Evolutionary conservation across 2,888 invertebrate species (phyloP).

Genomic region (Latheticus oryzae): DNA sequence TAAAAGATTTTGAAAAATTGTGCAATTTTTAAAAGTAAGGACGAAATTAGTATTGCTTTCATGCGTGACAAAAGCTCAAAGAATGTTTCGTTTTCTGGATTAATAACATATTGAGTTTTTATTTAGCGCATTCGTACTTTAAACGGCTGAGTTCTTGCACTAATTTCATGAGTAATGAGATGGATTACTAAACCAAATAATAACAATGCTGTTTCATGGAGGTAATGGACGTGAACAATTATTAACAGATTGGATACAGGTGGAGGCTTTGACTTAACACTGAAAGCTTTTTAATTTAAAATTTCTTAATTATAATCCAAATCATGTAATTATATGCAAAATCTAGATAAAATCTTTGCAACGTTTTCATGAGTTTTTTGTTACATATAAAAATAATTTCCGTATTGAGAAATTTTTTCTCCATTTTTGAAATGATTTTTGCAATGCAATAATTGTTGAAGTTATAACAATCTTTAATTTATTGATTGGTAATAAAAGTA

Average conservation of each 20-base stretch:
- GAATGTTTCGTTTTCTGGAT: slow-evolving; percentile 13
- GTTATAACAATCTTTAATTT: no score
- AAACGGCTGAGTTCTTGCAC: slow-evolving; percentile 11
- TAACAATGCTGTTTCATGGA: slow-evolving; percentile 4
- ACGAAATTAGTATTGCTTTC: slow-evolving; percentile 6
- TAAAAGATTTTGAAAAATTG: slow-evolving; percentile 11
- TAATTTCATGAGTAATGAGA: slow-evolving; percentile 11
- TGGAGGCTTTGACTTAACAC: slow-evolving; percentile 4
- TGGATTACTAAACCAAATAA: slow-evolving; percentile 19
- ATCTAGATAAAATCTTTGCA: slow-evolving; percentile 2
- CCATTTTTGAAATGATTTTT: no score
- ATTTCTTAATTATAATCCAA: no score
- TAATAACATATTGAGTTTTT: slow-evolving; percentile 15
- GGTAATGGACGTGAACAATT: slow-evolving; percentile 12
- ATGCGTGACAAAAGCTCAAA: slow-evolving; percentile 7
- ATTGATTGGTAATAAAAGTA: no score
- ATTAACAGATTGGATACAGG: slow-evolving; percentile 17
- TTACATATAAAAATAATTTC: no score
- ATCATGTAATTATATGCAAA: slow-evolving; percentile 4
- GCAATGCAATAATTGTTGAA: no score
- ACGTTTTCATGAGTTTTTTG: background rate
- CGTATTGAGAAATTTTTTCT: no score
- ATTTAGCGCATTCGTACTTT: background rate
- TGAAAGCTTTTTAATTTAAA: no score
- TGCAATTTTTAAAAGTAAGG: background rate